These are phyloP conservation scores for Hafferia zeledoni DNA, from an alignment of 2,797 vertebrate genomes.

Conservation along the genomic window DNA sequence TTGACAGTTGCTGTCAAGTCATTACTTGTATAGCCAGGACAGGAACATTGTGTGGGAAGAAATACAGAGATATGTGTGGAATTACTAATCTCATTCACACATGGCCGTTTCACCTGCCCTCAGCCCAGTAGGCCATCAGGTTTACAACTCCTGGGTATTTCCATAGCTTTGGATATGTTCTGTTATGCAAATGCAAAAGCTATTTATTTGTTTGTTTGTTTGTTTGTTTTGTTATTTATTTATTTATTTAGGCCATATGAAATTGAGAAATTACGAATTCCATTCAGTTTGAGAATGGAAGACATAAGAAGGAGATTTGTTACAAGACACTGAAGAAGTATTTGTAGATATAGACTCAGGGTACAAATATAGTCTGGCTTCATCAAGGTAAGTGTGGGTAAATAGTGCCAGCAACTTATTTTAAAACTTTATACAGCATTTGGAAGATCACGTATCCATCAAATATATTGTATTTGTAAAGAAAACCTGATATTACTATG, in stretches of 20 bases:
- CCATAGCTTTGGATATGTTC: background rate
- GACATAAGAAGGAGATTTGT: background rate
- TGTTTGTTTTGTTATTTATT: too few species aligned
- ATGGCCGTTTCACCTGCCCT: background rate
- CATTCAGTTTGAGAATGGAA: background rate
- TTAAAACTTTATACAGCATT: background rate
- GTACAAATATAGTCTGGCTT: background rate
- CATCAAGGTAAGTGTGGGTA: background rate
- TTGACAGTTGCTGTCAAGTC: background rate
- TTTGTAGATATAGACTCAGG: background rate
- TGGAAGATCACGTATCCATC: background rate
- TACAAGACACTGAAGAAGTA: background rate
- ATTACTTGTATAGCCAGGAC: background rate
- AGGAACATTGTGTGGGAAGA: background rate
- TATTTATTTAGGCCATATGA: rapidly evolving
- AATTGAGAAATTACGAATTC: background rate
- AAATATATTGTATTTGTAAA: background rate
- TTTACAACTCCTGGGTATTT: background rate
- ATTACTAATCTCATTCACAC: background rate
- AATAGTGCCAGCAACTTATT: background rate
- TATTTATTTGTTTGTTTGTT: too few species aligned
- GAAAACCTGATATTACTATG: background rate
- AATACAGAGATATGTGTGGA: background rate
- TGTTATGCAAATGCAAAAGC: background rate
- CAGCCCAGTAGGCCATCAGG: background rate